Base-by-base conservation (phyloP, 92 coral and sea anemone species). In the Bergia puertoricense region DNA sequence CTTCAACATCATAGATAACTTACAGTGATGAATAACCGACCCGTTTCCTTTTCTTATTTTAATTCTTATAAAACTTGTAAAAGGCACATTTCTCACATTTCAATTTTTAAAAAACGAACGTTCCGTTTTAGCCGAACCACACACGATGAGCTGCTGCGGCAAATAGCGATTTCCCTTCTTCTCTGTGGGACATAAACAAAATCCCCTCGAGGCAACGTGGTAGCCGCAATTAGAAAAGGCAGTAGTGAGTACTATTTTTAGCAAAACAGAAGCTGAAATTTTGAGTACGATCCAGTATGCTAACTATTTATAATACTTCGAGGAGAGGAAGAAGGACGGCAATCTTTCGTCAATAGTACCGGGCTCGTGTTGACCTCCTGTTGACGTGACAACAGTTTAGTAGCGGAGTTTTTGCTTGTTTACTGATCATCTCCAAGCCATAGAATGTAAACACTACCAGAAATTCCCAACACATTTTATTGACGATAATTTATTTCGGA, bases 301-400 rank as follows among this genome's bases (percentile, higher is more conserved):
- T 59, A 62, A 43, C 75, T 81, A 81, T 81, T 40, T 62, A 59
- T 81, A 81, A 37, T 57, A 38, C 56, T 36, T 7, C 23, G 10
- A 59, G 56, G 30, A 59, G 57, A 81, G 46, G 30, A 20, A 11
- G 8, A 66, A 11, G 15, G 36, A 44, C 3, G 5, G 8, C 2
- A 41, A 40, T 39, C 6, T 40, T 4, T 82, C 59, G 42, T 41
- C 50, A 8, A 20, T 5, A 0, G 3, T 39, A 7, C 23, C 50
- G 9, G 8, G 10, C 36, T 15, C 11, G 5, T 23, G 69, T 82
- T 82, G 76, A 82, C 86, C 76, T 82, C 13, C 20, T 16, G 67
- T 79, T 68, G 16, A 36, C 44, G 20, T 62, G 69, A 62, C 30
- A 13, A 18, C 59, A 54, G 18, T 42, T 38, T 73, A 16, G 45